Evolutionary conservation across 1,140 invertebrate genomes (phyloP), one percentile per base, ranked within the genome.

Genomic region (Pseudomyrmex cubaensis): DNA sequence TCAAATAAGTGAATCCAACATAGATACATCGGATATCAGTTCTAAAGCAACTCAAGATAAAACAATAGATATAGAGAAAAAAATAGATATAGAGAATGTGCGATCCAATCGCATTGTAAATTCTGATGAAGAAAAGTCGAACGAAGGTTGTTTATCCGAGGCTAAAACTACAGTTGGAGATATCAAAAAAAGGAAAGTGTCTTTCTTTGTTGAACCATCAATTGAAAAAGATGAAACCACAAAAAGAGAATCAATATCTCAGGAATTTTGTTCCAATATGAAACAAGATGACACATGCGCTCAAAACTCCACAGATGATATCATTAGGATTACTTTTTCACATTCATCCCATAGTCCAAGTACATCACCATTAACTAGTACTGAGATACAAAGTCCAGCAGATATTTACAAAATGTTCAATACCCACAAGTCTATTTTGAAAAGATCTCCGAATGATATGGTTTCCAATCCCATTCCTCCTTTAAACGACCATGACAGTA

Each of bases 351-450:
- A 52, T 44, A 59, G 66, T 64, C 22, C 86, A 0, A 15, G 63
- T n/a, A 35, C 69, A 50, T 0, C 4, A 17, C 72, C 80, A 25
- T 64, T 46, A 4, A 69, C 72, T n/a, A 75, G 66, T 9, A 59
- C 85, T 22, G 17, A 70, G 7, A 91, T 93, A 72, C n/a, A 64
- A 44, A 91, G 82, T 13, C 92, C 93, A 54, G 48, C 54, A 72
- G 92, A 93, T 84, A 92, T 93, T 86, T 91, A 92, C 76, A 88
- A 82, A 67, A 64, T 91, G 56, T 87, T 90, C 69, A 77, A 50
- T 5, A 85, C 78, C 56, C 91, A 91, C 4, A 93, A 92, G 67
- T 93, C 92, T 7, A 93, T 93, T 64, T 87, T 93, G 1, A 93
- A 93, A 75, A 90, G 86, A 85, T 88, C 90, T 7, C 61, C 74